Evolutionary conservation across 2,797 vertebrate genomes (phyloP), one percentile per base, ranked within the genome.

Genomic region (Pangasius larnaudii): DNA sequence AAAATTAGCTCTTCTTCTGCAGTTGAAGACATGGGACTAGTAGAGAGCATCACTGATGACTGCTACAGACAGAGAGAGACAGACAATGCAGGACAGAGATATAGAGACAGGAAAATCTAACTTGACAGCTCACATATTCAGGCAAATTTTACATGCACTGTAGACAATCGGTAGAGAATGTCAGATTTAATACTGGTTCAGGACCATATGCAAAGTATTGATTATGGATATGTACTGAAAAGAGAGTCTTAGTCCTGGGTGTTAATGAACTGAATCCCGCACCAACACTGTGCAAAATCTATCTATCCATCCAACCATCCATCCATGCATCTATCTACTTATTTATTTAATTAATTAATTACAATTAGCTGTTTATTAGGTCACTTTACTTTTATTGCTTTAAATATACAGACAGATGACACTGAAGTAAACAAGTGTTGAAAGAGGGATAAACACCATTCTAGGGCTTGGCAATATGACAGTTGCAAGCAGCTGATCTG

Each of bases 1-100:
- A 89, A 92, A 92, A 94, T 93, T 85, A 90, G 91, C 90, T 86
- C 81, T 91, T 84, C 87, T 94, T 79, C 82, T 92, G 82, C 33
- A 84, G 82, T 71, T 74, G 88, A 89, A 72, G 86, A 88, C 75
- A 84, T 75, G 88, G 89, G 90, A 83, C 85, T 69, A 78, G 75
- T 86, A 85, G 89, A 88, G 83, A 89, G 53, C 36, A 80, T 88
- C 79, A 71, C 24, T 33, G 19, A 81, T 83, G 51, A 77, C 63
- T 36, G 72, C 19, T 65, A 74, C 65, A 77, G 74, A 65, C 33
- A 63, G 49, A 81, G 46, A 58, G 58, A 89, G 22, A 74, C 0
- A 75, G 19, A 80, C 65, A 81, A 22, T 69, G 84, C 36, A 53
- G 27, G 59, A 39, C 22, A 74, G 61, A 84, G 71, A 78, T 51